A percentile compares a stretch with the other conserved stretches of the same genome.
Conservation (phyloP, 2,888 invertebrate genomes). For the Synergus itoensis region DNA sequence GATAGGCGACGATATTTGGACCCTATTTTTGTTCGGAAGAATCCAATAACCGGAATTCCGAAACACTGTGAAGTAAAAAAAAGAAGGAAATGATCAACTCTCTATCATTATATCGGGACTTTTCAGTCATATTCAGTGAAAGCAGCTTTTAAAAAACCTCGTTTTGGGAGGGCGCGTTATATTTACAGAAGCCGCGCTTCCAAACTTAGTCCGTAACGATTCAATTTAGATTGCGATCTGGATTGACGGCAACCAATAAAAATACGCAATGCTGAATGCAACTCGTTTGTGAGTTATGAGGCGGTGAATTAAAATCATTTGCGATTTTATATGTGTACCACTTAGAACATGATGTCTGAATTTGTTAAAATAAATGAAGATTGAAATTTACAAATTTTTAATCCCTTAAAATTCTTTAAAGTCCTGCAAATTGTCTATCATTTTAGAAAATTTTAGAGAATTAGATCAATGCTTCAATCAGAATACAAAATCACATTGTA, state of each 20-base stretch:
- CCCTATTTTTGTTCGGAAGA: not conserved
- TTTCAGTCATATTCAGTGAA: conserved; percentile 62
- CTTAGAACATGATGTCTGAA: conserved; percentile 32
- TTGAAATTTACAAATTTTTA: not conserved
- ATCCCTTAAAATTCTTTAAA: not conserved
- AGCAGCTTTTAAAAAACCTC: conserved; percentile 62
- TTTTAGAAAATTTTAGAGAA: not conserved
- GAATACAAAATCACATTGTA: not conserved
- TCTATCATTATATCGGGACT: conserved; percentile 57
- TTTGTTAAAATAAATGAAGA: not conserved
- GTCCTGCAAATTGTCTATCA: too few relatives aligned
- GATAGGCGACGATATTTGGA: not conserved
- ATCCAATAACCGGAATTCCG: not conserved
- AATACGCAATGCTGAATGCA: conserved; percentile 59
- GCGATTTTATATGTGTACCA: conserved; percentile 47
- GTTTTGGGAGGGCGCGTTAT: conserved; percentile 50
- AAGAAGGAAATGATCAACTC: conserved; percentile 20
- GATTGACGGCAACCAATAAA: conserved; percentile 64
- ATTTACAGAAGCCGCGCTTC: conserved; percentile 63
- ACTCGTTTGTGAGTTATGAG: conserved; percentile 55
- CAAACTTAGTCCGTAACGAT: conserved; percentile 57
- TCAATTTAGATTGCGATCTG: conserved; percentile 75
- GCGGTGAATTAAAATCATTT: conserved; percentile 50
- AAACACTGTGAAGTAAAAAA: not conserved
- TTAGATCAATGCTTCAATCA: not conserved